phyloP scores from a whole-genome alignment of 2,888 invertebrate species.

The Galerucella pusilla region DNA sequence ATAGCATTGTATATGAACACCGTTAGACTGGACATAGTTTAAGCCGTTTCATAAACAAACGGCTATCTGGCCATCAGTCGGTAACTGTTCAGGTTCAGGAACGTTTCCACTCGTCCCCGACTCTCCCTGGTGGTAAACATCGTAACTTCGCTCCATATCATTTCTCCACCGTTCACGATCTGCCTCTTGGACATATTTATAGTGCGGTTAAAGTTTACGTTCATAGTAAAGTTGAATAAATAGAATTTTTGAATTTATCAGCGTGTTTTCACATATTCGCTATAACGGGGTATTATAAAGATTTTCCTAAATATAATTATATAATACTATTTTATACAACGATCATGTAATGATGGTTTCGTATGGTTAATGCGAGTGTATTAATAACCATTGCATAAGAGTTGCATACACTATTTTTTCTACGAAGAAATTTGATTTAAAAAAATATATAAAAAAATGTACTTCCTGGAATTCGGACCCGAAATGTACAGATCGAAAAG shows the following conservation, averaged over 20 bases:
- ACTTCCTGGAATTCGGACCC: no score
- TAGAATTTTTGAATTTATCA: not conserved
- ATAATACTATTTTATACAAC: no score
- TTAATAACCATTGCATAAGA: no score
- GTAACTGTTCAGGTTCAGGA: slow-evolving; percentile 61
- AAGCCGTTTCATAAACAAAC: slow-evolving; percentile 66
- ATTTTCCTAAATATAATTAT: no score
- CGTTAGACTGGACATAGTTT: slow-evolving; percentile 67
- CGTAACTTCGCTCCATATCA: slow-evolving; percentile 62
- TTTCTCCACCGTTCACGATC: slow-evolving; percentile 45
- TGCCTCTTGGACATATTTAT: slow-evolving; percentile 36
- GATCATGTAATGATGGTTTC: no score
- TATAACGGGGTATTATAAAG: no score
- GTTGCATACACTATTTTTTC: no score
- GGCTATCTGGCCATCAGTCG: slow-evolving; percentile 66
- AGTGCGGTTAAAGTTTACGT: slow-evolving; percentile 15
- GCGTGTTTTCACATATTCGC: no score
- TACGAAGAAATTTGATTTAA: no score
- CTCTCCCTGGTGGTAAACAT: slow-evolving; percentile 65
- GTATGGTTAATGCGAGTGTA: no score
- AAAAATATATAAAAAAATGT: no score
- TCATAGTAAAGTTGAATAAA: slow-evolving; percentile 6
- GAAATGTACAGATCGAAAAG: no score
- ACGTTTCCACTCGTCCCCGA: slow-evolving; percentile 43
- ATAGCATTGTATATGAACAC: slow-evolving; percentile 66